Conservation (phyloP, 2,888 invertebrate species). For the Boloria euphrosyne region DNA sequence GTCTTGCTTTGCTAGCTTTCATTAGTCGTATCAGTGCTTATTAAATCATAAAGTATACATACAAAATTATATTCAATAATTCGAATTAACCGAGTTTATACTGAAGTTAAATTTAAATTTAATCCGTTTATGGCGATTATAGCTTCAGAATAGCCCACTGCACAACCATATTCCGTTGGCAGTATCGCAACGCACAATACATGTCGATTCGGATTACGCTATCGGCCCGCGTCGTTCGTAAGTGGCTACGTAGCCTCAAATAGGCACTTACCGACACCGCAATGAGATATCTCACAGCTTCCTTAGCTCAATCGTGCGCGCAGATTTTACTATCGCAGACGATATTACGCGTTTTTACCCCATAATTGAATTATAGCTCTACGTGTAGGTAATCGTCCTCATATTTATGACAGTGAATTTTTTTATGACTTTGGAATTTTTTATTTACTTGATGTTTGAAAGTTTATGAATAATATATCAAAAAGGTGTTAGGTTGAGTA, state of each 20-base stretch:
- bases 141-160: constrained; percentile 61
- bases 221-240: constrained; percentile 62
- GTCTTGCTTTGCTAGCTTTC: too few relatives aligned
- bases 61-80: not conserved
- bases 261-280: constrained; percentile 72
- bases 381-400: constrained; percentile 50
- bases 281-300: constrained; percentile 72
- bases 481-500: too few relatives aligned
- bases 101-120: constrained; percentile 70
- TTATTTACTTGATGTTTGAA: constrained; percentile 15
- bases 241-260: constrained; percentile 69
- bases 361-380: constrained; percentile 73
- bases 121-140: constrained; percentile 74
- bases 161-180: constrained; percentile 53
- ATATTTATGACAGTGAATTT: constrained; percentile 57
- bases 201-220: constrained; percentile 73
- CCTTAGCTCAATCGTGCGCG: constrained; percentile 64
- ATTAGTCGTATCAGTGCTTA: too few relatives aligned
- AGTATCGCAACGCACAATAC: constrained; percentile 68
- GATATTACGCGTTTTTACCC: constrained; percentile 66
- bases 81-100: constrained; percentile 50
- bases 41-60: too few relatives aligned
- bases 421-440: constrained; percentile 21
- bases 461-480: not conserved
- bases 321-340: constrained; percentile 68